A percentile compares a stretch with the other conserved stretches of the same genome.
Conservation (phyloP, 2,888 invertebrate genomes). For the Lepeophtheirus nordmannii region DNA sequence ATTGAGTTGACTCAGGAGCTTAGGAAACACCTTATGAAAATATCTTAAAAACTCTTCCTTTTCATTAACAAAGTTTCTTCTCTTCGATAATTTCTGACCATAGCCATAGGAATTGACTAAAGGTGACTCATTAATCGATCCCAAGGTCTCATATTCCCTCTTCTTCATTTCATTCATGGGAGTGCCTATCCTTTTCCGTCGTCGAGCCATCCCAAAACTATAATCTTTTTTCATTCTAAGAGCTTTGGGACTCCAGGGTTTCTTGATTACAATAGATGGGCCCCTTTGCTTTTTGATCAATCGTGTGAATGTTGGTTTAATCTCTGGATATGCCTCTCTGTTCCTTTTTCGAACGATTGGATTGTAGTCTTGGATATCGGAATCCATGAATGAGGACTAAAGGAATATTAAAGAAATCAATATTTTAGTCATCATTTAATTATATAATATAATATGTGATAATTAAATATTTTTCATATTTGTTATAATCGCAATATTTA, state of each 20-base stretch:
- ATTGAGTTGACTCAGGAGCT: neutral
- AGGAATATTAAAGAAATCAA: no score
- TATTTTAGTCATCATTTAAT: no score
- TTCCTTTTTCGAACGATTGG: no score
- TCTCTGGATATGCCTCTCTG: neutral
- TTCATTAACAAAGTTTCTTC: neutral
- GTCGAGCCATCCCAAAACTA: no score
- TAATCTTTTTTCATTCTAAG: neutral
- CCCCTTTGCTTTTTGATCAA: neutral
- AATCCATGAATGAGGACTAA: no score
- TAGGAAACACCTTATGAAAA: neutral
- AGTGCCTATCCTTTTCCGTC: neutral
- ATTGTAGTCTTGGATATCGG: no score
- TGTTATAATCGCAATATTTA: no score
- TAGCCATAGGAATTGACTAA: no score
- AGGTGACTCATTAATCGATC: no score
- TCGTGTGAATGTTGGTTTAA: neutral
- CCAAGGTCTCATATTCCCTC: neutral
- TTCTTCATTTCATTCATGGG: constrained; percentile 1
- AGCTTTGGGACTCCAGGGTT: neutral
- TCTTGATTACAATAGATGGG: neutral
- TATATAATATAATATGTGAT: no score
- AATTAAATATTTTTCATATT: no score
- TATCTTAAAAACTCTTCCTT: neutral
- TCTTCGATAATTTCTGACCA: neutral